Evolutionary conservation across 1,140 invertebrate genomes (phyloP).

Genomic region (Ips nitidus): DNA sequence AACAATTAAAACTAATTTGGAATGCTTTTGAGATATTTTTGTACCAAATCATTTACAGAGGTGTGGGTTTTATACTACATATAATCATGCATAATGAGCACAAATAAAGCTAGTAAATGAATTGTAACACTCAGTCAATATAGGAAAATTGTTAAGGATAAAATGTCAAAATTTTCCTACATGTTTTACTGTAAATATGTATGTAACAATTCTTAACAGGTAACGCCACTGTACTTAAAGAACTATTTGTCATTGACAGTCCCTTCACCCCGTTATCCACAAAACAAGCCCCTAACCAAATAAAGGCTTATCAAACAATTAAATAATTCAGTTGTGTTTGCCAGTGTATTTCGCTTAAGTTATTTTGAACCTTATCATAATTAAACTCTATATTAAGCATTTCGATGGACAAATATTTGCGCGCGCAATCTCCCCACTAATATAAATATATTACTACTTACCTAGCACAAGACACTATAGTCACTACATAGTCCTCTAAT

Average conservation of each 20-base stretch:
- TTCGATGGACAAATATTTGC: slow-evolving; percentile 23
- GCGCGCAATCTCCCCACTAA: slow-evolving; percentile 21
- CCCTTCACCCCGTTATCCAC: neutral
- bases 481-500: slow-evolving; percentile 5
- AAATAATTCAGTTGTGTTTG: slow-evolving; percentile 14
- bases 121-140: no score
- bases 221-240: no score
- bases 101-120: neutral
- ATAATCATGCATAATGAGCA: neutral
- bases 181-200: no score
- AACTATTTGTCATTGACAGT: neutral
- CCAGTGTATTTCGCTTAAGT: slow-evolving; percentile 19
- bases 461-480: slow-evolving; percentile 16
- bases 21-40: no score
- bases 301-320: neutral
- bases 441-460: slow-evolving; percentile 30
- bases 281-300: neutral
- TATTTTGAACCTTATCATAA: slow-evolving; percentile 29
- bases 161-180: no score
- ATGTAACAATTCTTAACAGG: no score
- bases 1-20: neutral
- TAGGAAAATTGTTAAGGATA: no score
- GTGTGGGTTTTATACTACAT: no score
- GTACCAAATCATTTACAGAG: no score
- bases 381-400: slow-evolving; percentile 17